Percentiles rank a stretch among this genome's conserved stretches.
Evolutionary conservation across 23 tunicate genomes (phyloP).

Genomic region (Clavelina lepadiformis): DNA sequence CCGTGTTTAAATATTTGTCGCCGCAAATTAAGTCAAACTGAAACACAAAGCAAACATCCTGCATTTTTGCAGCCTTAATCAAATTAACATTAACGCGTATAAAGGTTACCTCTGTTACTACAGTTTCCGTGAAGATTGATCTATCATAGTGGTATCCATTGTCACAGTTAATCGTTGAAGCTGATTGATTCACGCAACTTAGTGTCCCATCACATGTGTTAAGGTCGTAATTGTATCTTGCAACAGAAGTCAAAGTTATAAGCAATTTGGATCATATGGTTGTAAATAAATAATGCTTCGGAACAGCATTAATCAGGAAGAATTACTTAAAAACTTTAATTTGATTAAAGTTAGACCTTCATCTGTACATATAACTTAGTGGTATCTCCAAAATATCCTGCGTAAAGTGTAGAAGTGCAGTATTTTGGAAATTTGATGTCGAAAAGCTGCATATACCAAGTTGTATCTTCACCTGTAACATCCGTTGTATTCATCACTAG

Average conservation of each 20-base stretch:
- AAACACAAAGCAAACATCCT: background rate
- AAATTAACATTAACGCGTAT: background rate
- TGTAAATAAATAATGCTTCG: background rate
- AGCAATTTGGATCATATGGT: background rate
- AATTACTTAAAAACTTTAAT: background rate
- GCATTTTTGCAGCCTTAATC: background rate
- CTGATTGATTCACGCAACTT: constrained; percentile 32
- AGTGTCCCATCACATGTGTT: constrained; percentile 11
- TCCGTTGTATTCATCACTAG: constrained; percentile 14
- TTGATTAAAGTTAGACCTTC: no score
- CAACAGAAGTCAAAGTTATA: background rate
- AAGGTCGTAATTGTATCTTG: constrained; percentile 43
- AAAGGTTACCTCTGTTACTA: constrained; percentile 43
- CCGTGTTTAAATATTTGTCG: constrained; percentile 20
- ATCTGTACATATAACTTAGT: no score
- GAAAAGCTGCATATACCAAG: no score
- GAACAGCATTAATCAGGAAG: background rate
- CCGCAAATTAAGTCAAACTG: constrained; percentile 67
- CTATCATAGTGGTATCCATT: constrained; percentile 41
- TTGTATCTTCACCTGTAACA: constrained; percentile 21
- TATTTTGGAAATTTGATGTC: no score
- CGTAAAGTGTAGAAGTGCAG: no score
- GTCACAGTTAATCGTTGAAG: constrained; percentile 24
- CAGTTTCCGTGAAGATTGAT: constrained; percentile 44
- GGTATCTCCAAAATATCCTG: no score